Base-by-base conservation (phyloP, 1,140 invertebrate genomes). In the Heliconius hermathena region DNA sequence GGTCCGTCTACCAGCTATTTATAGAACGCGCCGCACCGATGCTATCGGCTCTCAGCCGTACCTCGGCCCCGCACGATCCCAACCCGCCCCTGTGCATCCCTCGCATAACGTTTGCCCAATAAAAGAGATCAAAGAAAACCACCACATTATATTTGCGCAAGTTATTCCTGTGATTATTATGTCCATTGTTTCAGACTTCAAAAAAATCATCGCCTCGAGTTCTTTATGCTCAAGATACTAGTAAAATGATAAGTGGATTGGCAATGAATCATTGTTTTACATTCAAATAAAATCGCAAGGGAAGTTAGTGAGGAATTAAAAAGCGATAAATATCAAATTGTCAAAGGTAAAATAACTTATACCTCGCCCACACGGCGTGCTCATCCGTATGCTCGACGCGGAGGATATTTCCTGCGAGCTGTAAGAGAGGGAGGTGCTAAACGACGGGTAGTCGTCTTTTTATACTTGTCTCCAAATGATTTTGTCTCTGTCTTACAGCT, bases 41-140 rank as follows among this genome's bases (percentile, higher is more conserved):
- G 88, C 89, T 93, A 94, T 94, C 93, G 85, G 86, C 83, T 78
- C 85, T 84, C 87, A 86, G 83, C 85, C 89, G 83, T 85, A 81
- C 87, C 88, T 84, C 84, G 84, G 84, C 86, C 83, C 84, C 87
- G 89, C 90, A 87, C 90, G 89, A 89, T 86, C 87, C 86, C 85
- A 86, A 85, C 92, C 88, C 90, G 90, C 92, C 90, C 89, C 89
- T 85, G 86, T 89, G 87, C 92, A 92, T 88, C 93, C 90, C 87
- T 89, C 88, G 86, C 88, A 90, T 89, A 91, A 88, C 90, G 87
- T 88, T 88, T 87, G 87, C 80, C 85, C 88, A 89, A 87, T 93
- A 90, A 93, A 94, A 94, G 90, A 91, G 91, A 93, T 89, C 88
- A 93, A 92, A 90, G 84, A 90, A 91, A 89, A 88, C 82, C 76